A percentile compares a stretch with the other conserved stretches of the same genome.
Conservation (phyloP, 1,140 invertebrate genomes). For the Tigriopus japonicus region DNA sequence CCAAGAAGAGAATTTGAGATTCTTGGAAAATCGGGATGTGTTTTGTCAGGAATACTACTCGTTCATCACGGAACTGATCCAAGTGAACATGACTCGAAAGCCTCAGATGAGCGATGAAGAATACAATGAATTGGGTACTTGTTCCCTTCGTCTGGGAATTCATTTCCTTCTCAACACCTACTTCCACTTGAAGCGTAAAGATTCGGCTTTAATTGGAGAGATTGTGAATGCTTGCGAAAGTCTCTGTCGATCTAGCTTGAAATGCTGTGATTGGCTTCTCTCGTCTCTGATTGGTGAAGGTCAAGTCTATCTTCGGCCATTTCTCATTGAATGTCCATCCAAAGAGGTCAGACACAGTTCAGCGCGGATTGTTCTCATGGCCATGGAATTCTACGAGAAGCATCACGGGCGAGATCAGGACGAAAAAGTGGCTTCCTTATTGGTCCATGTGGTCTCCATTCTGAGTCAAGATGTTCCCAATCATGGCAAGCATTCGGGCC, state of each 20-base stretch:
- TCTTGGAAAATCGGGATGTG: conserved; percentile 34
- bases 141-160: conserved; percentile 24
- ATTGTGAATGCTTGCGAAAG: conserved; percentile 25
- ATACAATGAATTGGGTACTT: conserved; percentile 10
- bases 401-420: conserved; percentile 21
- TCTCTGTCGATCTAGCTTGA: conserved; percentile 19
- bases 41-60: conserved; percentile 34
- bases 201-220: conserved; percentile 25
- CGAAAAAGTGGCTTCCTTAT: conserved; percentile 23
- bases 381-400: conserved; percentile 24
- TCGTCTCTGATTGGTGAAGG: conserved; percentile 26
- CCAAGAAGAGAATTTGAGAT: conserved; percentile 31
- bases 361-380: conserved; percentile 10
- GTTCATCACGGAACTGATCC: conserved; percentile 31
- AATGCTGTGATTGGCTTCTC: conserved; percentile 26
- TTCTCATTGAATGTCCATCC: conserved; percentile 29
- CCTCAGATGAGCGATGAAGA: neutral
- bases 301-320: conserved; percentile 26
- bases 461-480: conserved; percentile 30
- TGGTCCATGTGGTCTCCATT: conserved; percentile 25
- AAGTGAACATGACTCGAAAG: neutral
- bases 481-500: conserved; percentile 27
- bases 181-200: conserved; percentile 27
- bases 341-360: conserved; percentile 27
- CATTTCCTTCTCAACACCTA: conserved; percentile 34